Percentiles rank a stretch among this genome's conserved stretches.
Conservation (phyloP, 2,113 vertebrate species). For the Phodopus roborovskii region DNA sequence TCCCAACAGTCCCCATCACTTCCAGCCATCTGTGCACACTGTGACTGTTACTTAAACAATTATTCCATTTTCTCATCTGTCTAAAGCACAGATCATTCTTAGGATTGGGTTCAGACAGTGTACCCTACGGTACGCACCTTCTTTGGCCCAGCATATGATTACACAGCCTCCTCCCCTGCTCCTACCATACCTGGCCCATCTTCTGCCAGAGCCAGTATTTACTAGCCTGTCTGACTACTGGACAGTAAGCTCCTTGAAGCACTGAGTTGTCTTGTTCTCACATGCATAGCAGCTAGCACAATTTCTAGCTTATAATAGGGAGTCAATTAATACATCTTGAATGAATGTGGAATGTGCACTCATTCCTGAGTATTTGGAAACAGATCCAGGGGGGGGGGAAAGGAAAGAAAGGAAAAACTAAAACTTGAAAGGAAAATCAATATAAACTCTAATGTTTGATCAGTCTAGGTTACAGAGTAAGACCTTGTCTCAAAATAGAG, state of each 20-base stretch:
- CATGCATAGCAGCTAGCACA: background rate
- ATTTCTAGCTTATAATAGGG: background rate
- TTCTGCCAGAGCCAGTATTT: no score
- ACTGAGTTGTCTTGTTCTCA: background rate
- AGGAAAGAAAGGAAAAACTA: background rate
- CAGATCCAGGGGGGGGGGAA: background rate
- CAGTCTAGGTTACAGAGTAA: background rate
- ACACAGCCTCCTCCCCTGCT: background rate
- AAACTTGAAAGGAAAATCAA: background rate
- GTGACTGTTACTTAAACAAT: background rate
- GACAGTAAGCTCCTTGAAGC: background rate
- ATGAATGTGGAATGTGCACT: background rate
- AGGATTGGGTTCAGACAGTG: background rate
- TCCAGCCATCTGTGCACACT: background rate
- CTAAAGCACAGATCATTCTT: background rate
- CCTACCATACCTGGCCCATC: rapidly evolving
- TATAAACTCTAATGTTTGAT: background rate
- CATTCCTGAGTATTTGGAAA: background rate
- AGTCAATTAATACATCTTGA: background rate
- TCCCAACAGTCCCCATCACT: background rate
- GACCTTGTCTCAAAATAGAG: background rate
- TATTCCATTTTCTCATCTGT: background rate
- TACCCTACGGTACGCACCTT: no score
- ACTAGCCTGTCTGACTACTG: background rate
- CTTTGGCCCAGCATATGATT: background rate